A percentile compares a stretch with the other conserved stretches of the same genome.
Evolutionary conservation across 1,140 invertebrate genomes (phyloP).

Genomic region (Semibalanus balanoides): DNA sequence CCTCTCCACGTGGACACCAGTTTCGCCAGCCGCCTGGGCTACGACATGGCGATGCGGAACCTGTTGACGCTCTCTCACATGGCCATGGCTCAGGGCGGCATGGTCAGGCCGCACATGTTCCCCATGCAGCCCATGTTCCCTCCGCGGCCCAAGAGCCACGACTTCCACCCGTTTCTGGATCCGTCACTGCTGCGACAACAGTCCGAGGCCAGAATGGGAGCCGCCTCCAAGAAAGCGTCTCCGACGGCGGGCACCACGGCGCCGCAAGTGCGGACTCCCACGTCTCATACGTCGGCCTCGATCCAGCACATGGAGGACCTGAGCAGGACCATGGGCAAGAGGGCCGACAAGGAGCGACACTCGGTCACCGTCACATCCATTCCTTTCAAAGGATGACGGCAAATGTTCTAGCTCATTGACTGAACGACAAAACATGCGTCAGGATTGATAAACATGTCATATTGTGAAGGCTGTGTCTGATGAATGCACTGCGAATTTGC

Average conservation of each 20-base stretch:
- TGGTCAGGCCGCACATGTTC: background rate
- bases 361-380: background rate
- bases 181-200: background rate
- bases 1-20: background rate
- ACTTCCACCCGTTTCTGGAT: background rate
- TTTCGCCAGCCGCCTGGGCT: background rate
- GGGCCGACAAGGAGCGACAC: background rate
- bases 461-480: too few species aligned
- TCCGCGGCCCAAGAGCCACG: background rate
- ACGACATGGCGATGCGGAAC: background rate
- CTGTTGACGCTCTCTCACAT: background rate
- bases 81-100: background rate
- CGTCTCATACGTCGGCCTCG: background rate
- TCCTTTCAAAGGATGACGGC: background rate
- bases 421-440: too few species aligned
- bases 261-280: background rate
- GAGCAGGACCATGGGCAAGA: background rate
- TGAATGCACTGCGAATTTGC: too few species aligned
- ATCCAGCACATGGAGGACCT: conserved; percentile 1
- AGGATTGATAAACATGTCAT: too few species aligned
- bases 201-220: background rate
- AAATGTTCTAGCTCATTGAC: background rate
- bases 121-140: background rate
- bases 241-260: background rate
- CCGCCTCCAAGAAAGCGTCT: background rate